These are phyloP conservation scores for Epirrita christyi DNA, from an alignment of 2,888 invertebrate genomes.

Conservation along the genomic window DNA sequence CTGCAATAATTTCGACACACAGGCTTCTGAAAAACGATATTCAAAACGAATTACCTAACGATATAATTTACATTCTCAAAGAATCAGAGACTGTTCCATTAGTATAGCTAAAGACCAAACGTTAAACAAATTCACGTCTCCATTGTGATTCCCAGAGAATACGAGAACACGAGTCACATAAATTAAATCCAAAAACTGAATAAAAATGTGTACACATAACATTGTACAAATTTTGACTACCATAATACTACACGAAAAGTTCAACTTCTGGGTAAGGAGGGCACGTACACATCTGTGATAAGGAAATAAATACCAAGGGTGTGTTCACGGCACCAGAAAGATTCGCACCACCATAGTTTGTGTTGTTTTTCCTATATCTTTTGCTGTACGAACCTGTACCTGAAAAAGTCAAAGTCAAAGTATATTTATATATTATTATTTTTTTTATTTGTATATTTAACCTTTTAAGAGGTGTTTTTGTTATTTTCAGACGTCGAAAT, in stretches of 20 bases:
- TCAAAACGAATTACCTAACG: conserved; percentile 4
- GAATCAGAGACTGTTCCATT: conserved; percentile 10
- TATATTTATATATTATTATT: no score
- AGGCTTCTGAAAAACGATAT: no score
- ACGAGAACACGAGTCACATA: conserved; percentile 19
- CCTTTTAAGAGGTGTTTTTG: conserved; percentile 42
- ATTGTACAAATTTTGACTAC: conserved; percentile 30
- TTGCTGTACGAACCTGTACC: conserved; percentile 39
- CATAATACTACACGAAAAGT: conserved; percentile 45
- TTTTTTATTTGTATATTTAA: no score
- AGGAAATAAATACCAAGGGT: conserved; percentile 64
- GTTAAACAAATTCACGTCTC: conserved; percentile 13
- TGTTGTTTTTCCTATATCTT: conserved; percentile 45
- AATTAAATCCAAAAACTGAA: conserved; percentile 20
- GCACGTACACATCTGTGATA: conserved; percentile 63
- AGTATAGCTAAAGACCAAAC: conserved; percentile 10
- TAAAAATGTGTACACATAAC: conserved; percentile 31
- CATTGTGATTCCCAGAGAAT: conserved; percentile 17
- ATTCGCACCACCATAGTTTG: conserved; percentile 54
- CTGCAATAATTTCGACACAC: conserved; percentile 38
- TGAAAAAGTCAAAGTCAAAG: no score
- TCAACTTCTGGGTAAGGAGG: conserved; percentile 65
- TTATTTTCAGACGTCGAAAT: not conserved
- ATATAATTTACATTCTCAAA: conserved; percentile 7
- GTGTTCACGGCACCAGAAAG: conserved; percentile 52